phyloP scores from a whole-genome alignment of 2,113 vertebrate species.

The Struthidea cinerea region DNA sequence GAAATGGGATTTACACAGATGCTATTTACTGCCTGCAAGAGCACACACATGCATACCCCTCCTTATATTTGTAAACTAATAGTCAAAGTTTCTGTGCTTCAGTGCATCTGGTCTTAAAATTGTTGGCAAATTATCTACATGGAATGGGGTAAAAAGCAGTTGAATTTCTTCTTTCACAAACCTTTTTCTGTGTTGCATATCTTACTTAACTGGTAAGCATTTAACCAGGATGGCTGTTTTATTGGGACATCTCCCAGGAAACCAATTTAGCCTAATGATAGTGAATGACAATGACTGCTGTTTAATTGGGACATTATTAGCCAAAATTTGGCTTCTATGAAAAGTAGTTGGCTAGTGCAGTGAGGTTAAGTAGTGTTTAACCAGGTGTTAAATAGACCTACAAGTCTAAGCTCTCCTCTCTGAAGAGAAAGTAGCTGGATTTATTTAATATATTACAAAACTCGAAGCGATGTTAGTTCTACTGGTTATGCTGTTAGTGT shows the following conservation, averaged over 20 bases:
- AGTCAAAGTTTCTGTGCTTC: not conserved
- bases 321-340: constrained; percentile 3
- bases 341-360: not conserved
- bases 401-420: not conserved
- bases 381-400: constrained; percentile 40
- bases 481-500: not conserved
- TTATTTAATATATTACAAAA: not conserved
- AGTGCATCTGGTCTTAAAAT: not conserved
- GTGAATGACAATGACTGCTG: constrained; percentile 30
- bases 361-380: constrained; percentile 49
- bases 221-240: constrained; percentile 4
- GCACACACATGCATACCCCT: fast-evolving
- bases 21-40: not conserved
- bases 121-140: not conserved
- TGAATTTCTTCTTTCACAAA: not conserved
- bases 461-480: not conserved
- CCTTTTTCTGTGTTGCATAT: not conserved
- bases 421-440: not conserved
- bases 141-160: not conserved
- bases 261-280: constrained; percentile 43
- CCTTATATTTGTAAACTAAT: not conserved
- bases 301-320: constrained; percentile 52
- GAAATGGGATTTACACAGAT: not conserved
- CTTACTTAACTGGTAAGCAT: not conserved
- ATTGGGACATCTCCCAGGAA: constrained; percentile 47